Percentiles rank a stretch among this genome's conserved stretches.
Evolutionary conservation across 2,797 vertebrate species (phyloP).

Genomic region (Labroides dimidiatus): DNA sequence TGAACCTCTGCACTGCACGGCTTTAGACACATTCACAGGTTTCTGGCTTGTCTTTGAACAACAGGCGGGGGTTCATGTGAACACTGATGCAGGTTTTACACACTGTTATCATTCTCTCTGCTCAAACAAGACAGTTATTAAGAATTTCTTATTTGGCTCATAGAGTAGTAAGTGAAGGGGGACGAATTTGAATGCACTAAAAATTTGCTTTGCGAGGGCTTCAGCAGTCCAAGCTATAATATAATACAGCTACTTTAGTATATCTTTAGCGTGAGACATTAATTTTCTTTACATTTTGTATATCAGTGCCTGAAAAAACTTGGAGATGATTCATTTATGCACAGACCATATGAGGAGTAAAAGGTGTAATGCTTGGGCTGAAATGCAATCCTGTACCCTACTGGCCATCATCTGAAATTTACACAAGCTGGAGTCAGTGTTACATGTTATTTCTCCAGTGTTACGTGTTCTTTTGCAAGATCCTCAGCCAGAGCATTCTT

Average conservation of each 20-base stretch:
- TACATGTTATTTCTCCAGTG: too few species aligned
- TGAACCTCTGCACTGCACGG: slow-evolving; percentile 39
- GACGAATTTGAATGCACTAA: background rate
- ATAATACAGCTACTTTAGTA: background rate
- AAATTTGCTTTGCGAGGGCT: background rate
- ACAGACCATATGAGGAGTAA: too few species aligned
- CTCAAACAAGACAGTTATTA: background rate
- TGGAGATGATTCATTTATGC: too few species aligned
- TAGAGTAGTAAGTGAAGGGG: background rate
- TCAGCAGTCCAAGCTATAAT: background rate
- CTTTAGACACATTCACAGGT: slow-evolving; percentile 23
- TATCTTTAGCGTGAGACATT: too few species aligned
- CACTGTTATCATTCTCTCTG: slow-evolving; percentile 5
- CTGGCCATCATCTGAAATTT: too few species aligned
- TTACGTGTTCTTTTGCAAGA: too few species aligned
- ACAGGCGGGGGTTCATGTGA: slow-evolving; percentile 1
- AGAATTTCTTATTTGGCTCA: background rate
- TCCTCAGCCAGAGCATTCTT: too few species aligned
- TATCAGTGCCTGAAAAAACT: too few species aligned
- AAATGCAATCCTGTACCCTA: too few species aligned
- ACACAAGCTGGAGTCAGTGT: too few species aligned
- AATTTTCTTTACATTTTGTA: too few species aligned
- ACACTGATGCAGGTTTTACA: background rate
- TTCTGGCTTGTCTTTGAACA: slow-evolving; percentile 9
- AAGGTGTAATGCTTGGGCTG: too few species aligned